Conservation (phyloP, 2,797 vertebrate species). For the Macropodus opercularis region DNA sequence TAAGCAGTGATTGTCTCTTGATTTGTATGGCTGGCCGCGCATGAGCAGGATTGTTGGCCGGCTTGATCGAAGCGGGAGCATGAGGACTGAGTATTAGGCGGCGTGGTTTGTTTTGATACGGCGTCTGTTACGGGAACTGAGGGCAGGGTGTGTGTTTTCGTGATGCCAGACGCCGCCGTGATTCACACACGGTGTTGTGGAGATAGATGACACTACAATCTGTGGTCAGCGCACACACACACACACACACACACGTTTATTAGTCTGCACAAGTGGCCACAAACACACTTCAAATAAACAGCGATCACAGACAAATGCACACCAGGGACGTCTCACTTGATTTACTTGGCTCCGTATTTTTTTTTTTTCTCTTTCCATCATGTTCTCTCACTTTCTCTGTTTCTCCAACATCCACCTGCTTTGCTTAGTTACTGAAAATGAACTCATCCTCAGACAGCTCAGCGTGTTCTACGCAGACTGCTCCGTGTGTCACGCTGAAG, state of each 20-base stretch:
- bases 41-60: background rate
- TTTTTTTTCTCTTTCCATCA: conserved; percentile 3
- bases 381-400: background rate
- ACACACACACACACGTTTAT: conserved; percentile 15
- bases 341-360: background rate
- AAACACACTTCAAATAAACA: conserved; percentile 33
- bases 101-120: conserved; percentile 16
- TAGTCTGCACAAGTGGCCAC: conserved; percentile 3
- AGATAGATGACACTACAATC: conserved; percentile 34
- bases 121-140: conserved; percentile 47
- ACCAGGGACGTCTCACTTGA: background rate
- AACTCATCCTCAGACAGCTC: background rate
- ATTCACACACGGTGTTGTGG: conserved; percentile 31
- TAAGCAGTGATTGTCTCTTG: background rate
- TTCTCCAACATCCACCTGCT: conserved; percentile 19
- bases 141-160: conserved; percentile 16
- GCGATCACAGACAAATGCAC: background rate
- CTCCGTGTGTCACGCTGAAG: conserved; percentile 11
- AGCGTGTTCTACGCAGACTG: background rate
- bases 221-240: conserved; percentile 10
- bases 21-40: background rate
- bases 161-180: conserved; percentile 28
- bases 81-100: background rate
- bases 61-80: background rate
- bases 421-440: background rate